phyloP scores from a whole-genome alignment of 1,140 invertebrate genomes.

The Melipona quadrifasciata region DNA sequence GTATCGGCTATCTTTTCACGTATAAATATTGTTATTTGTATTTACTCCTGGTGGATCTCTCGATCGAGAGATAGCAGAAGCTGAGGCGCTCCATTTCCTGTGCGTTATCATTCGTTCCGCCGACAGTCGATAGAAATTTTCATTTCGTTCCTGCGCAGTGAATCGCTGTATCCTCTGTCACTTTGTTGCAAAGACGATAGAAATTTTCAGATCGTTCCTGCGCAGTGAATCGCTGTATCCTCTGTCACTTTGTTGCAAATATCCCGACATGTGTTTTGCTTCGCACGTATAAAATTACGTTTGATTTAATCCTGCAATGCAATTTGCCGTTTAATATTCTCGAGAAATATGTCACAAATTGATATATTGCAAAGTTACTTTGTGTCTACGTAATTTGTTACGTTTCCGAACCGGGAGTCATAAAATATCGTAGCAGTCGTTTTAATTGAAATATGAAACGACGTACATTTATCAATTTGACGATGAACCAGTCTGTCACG shows the following conservation, averaged over 20 bases:
- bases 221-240: too few species aligned
- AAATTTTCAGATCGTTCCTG: neutral
- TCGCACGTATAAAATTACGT: too few species aligned
- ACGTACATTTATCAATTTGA: neutral
- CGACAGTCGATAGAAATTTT: neutral
- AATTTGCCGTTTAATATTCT: too few species aligned
- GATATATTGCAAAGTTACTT: too few species aligned
- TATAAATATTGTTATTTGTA: slow-evolving; percentile 53
- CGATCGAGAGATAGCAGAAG: neutral
- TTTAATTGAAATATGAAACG: neutral
- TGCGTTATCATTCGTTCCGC: neutral
- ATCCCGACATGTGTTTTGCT: neutral
- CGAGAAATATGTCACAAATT: too few species aligned
- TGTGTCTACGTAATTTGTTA: neutral
- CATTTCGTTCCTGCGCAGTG: too few species aligned
- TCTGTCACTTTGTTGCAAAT: neutral
- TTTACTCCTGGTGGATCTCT: slow-evolving; percentile 3
- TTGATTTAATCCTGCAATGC: too few species aligned
- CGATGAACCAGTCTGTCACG: neutral
- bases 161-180: neutral
- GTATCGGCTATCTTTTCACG: neutral
- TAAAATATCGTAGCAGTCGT: too few species aligned
- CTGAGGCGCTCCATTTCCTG: neutral
- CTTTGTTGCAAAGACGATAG: neutral
- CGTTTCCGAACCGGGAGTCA: neutral